Percentiles rank a stretch among this genome's conserved stretches.
Evolutionary conservation across 2,797 vertebrate species (phyloP).

Genomic region (Oceanodroma leucorhoa): DNA sequence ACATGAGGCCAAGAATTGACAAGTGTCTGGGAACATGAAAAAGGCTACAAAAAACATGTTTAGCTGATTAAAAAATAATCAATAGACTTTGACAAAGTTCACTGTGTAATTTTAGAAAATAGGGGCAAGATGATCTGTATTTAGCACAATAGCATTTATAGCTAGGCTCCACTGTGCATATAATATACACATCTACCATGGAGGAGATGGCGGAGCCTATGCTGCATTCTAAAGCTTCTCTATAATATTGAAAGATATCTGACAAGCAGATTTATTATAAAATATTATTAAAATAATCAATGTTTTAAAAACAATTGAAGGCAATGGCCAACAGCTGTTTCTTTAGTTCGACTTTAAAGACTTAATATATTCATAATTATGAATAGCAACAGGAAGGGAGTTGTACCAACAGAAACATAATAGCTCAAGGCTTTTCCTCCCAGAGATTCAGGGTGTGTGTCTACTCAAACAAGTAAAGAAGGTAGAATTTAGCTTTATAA

Average conservation of each 20-base stretch:
- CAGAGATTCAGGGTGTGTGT: neutral
- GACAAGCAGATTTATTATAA: neutral
- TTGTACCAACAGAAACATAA: conserved; percentile 42
- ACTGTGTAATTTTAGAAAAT: neutral
- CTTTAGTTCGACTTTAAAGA: neutral
- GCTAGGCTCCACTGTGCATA: neutral
- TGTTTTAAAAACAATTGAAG: neutral
- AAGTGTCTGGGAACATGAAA: neutral
- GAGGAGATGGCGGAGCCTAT: accelerated
- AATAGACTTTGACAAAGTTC: neutral
- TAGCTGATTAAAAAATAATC: neutral
- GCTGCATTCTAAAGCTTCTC: neutral
- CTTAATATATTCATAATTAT: neutral
- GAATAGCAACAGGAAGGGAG: conserved; percentile 68
- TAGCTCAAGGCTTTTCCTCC: conserved; percentile 36
- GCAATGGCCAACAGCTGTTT: neutral
- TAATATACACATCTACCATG: neutral
- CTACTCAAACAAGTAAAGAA: neutral
- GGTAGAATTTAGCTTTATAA: neutral
- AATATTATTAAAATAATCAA: neutral
- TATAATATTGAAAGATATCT: neutral
- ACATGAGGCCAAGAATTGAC: neutral
- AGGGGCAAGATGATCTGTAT: neutral
- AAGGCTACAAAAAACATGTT: neutral
- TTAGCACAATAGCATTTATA: neutral